Base-by-base conservation (phyloP, 2,113 vertebrate genomes). In the Chloropsis cyanopogon region DNA sequence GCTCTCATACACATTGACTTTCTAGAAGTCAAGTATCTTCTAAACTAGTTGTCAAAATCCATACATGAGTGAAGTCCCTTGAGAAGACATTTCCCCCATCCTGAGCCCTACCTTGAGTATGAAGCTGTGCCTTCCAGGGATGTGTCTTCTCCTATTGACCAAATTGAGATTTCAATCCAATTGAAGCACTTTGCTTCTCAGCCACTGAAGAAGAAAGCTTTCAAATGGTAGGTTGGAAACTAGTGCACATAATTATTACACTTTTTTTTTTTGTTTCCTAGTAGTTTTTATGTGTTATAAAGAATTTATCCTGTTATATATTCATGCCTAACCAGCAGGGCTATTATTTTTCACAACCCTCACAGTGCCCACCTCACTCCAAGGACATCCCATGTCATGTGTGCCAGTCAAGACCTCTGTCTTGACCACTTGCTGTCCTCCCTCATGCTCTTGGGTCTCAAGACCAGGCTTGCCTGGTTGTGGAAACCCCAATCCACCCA, bases 391-490 rank as follows among this genome's bases (percentile, higher is more conserved):
- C 4, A 1, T 16, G 5, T 39, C 12, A 47, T 1, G 2, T 49
- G 3, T n/a, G 42, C 54, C 76, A 59, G 39, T 28, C 21, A 16
- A 7, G 47, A 60, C 2, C 53, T 33, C 49, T 68, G 26, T 12
- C 54, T 61, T 2, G 1, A 53, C 35, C 20, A 25, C 0, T n/a
- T 60, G 7, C 54, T 46, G 64, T 64, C n/a, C 37, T 70, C 7
- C 7, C 46, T 54, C 0, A 0, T 66, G 52, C 54, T 53, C 50
- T 22, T 0, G 2, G 14, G 24, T 63, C n/a, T 53, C 52, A 78
- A 14, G 1, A 8, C 37, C 1, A 12, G 66, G 28, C 49, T 83
- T 70, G 54, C 24, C 46, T 11, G 3, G 14, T 24, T 65, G 33
- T 54, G 35, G 64, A 77, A 73, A 79, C 14, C 64, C n/a, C 56